These are phyloP conservation scores for Lasius fuliginosus DNA, from an alignment of 2,888 invertebrate species.

Conservation along the genomic window DNA sequence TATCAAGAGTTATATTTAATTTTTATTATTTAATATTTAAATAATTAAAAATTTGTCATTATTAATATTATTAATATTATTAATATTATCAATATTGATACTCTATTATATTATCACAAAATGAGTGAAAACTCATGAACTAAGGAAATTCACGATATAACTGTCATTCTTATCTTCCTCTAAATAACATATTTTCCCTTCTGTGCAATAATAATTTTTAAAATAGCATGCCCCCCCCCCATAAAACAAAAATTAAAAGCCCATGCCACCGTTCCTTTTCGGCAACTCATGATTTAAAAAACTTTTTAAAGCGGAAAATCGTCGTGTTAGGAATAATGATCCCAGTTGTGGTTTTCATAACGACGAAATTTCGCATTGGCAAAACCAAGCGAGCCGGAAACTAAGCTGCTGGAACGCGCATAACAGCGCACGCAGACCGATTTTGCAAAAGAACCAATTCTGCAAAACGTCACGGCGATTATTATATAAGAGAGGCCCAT, in stretches of 20 bases:
- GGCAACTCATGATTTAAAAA: background rate
- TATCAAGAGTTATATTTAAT: background rate
- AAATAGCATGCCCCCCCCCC: background rate
- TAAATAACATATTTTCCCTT: background rate
- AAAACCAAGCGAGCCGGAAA: slow-evolving; percentile 50
- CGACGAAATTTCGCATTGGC: slow-evolving; percentile 51
- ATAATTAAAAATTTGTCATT: slow-evolving; percentile 12
- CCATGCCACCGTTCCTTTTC: background rate
- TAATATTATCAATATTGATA: background rate
- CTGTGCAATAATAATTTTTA: background rate
- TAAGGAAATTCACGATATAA: background rate
- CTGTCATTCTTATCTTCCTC: background rate
- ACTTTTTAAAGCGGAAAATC: slow-evolving; percentile 8
- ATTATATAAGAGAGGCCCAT: slow-evolving; percentile 66
- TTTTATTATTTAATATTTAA: slow-evolving; percentile 10
- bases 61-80: background rate
- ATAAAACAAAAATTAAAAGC: background rate
- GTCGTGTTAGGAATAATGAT: slow-evolving; percentile 38
- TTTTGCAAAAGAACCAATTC: slow-evolving; percentile 60
- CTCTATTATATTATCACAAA: background rate
- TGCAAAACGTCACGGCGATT: slow-evolving; percentile 62
- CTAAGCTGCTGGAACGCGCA: slow-evolving; percentile 31
- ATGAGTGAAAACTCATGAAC: background rate
- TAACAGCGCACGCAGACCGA: slow-evolving; percentile 41
- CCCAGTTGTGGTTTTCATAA: slow-evolving; percentile 20